Base-by-base conservation (phyloP, 2,888 invertebrate genomes). In the Macrostomum cliftonense region DNA sequence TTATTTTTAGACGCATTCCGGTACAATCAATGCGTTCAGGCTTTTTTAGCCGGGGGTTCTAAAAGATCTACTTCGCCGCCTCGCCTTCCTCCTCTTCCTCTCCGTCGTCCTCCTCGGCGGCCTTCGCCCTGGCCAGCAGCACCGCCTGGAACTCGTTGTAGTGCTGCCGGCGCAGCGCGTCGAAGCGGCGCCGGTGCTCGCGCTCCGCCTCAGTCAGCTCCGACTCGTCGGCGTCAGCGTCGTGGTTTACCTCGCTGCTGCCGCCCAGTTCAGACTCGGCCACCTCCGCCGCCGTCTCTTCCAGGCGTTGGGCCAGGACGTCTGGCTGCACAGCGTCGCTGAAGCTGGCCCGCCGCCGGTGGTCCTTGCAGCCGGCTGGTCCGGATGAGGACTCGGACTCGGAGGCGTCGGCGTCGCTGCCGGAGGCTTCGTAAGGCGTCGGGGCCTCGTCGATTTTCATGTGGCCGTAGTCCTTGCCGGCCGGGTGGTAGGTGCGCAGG, bases 381-480 rank as follows among this genome's bases (percentile, higher is more conserved):
- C n/a, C n/a, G n/a, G n/a, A n/a, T 42, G 78, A 70, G 43, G 53
- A 42, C 39, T 54, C 48, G 19, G 38, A 45, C 36, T 39, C 50
- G 16, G 49, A 55, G 61, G 79, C 79, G 42, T 75, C 71, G 40
- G 76, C 58, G 7, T 57, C 53, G 12, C 57, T 56, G 20, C 57
- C 57, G 48, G 71, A 70, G 17, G 62, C 60, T 42, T 73, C 73
- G 61, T 77, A 84, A 1, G 97, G 97, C 21, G 97, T 97, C 71
- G 93, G 93, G 1, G 97, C 95, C 72, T 97, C 97, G 49, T 71
- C 69, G 37, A 74, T 73, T 62, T 95, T 97, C 91, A 95, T 95
- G 65, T 89, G 89, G 11, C 97, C 97, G 72, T 99, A 97, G 73
- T 95, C 95, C 74, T 97, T 99, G 69, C 88, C 88, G 19, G 83